Base-by-base conservation (phyloP, 1,140 invertebrate species). In the Drosophila tropicalis region DNA sequence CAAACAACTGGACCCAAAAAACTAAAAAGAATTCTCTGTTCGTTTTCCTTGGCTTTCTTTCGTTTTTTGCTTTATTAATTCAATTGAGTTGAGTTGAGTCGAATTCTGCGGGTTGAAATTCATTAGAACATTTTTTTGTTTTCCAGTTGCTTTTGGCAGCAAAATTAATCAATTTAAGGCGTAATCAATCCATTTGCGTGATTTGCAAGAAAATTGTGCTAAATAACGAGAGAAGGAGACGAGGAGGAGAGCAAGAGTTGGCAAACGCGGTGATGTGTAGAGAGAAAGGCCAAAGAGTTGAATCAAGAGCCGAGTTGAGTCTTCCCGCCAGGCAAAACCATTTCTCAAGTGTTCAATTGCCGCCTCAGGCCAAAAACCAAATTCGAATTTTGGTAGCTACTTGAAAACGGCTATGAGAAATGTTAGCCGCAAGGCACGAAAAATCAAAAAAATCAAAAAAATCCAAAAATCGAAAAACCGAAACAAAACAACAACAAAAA, bases 101-200 rank as follows among this genome's bases (percentile, higher is more conserved):
- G 44, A 51, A 19, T 51, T 62, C 22, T 44, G 34, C 19, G 39
- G 60, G 17, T 41, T 62, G 17, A 40, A 62, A 62, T 62, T 62
- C 40, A 44, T 44, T 62, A 62, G 60, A 62, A 62, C 40, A 0
- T 29, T 36, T 62, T 62, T 58, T 29, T 25, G 15, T 44, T 12
- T 51, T 51, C 17, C 19, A 51, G 56, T 62, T 40, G 36, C 60
- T 62, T 40, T 62, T 41, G 60, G 60, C 60, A 62, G 40, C 60
- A 6, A 62, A 62, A 62, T 62, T 62, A 62, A 62, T 44, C 60
- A 62, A 62, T 62, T 62, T 62, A 62, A 62, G 22, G 60, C 60
- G 34, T 62, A 62, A 62, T 62, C 60, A 62, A 62, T 62, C 40
- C 60, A 62, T 62, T 62, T 62, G 60, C 60, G 60, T 62, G 60